phyloP scores from a whole-genome alignment of 2,888 invertebrate genomes.

The Drosophila formosana region DNA sequence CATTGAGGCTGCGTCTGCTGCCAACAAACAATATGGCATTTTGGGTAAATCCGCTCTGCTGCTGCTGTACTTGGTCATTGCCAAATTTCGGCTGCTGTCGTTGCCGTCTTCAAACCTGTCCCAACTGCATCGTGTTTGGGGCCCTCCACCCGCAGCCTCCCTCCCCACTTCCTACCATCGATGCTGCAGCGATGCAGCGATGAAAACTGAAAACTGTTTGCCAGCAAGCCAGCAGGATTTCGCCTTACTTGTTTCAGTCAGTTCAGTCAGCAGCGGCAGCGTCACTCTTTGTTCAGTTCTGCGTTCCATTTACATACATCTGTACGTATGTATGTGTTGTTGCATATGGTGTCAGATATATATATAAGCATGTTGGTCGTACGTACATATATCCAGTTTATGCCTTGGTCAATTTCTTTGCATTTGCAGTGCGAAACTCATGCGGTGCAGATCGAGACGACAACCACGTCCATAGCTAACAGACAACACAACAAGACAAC shows the following conservation, averaged over 20 bases:
- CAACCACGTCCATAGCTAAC: constrained; percentile 39
- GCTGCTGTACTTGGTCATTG: constrained; percentile 77
- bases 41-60: constrained; percentile 59
- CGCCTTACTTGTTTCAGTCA: constrained; percentile 72
- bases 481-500: not conserved
- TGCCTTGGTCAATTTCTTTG: constrained; percentile 69
- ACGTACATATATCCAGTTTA: constrained; percentile 48
- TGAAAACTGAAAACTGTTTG: constrained; percentile 67
- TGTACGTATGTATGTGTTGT: constrained; percentile 26
- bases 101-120: constrained; percentile 71
- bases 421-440: constrained; percentile 75
- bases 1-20: constrained; percentile 22
- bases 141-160: constrained; percentile 59
- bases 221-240: constrained; percentile 67
- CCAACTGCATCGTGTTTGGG: constrained; percentile 78
- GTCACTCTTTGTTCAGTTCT: constrained; percentile 71
- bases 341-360: constrained; percentile 14
- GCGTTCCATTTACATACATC: constrained; percentile 70
- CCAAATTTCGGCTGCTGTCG: constrained; percentile 62
- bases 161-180: constrained; percentile 2
- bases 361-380: constrained; percentile 52
- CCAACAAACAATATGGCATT: constrained; percentile 65
- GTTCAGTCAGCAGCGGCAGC: constrained; percentile 41
- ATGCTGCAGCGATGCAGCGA: constrained; percentile 36
- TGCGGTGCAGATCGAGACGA: constrained; percentile 69